phyloP scores from a whole-genome alignment of 2,888 invertebrate species.

The Drosophila austrosaltans region DNA sequence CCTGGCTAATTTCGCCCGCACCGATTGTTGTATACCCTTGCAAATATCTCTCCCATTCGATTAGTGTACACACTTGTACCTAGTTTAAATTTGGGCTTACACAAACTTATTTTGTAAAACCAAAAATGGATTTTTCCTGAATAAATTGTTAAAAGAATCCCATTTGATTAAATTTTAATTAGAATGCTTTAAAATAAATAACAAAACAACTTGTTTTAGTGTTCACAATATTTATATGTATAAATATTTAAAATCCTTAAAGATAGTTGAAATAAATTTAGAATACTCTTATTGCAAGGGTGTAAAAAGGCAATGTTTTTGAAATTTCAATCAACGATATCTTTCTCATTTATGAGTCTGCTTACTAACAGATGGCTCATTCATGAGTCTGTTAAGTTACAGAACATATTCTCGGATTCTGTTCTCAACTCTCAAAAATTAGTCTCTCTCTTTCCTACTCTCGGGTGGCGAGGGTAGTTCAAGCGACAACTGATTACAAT shows the following conservation, averaged over 20 bases:
- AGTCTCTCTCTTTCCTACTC: neutral
- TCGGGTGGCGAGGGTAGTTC: conserved; percentile 52
- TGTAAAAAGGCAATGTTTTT: neutral
- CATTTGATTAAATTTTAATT: too few relatives aligned
- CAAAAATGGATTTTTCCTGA: too few relatives aligned
- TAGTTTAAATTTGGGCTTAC: neutral
- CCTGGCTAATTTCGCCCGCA: neutral
- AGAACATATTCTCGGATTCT: conserved; percentile 21
- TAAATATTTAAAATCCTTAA: too few relatives aligned
- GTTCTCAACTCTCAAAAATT: neutral
- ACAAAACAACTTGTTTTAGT: too few relatives aligned
- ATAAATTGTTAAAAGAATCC: too few relatives aligned
- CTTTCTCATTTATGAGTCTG: neutral
- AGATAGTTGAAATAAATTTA: neutral
- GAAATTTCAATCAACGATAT: too few relatives aligned
- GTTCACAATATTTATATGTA: too few relatives aligned
- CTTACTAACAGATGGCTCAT: neutral
- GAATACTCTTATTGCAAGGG: neutral
- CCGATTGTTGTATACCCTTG: neutral
- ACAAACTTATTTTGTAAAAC: neutral
- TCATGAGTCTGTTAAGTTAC: conserved; percentile 24
- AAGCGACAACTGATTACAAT: conserved; percentile 34
- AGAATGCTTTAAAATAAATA: too few relatives aligned
- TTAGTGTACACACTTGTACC: neutral
- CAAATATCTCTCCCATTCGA: neutral